Conservation (phyloP, 2,797 vertebrate genomes). For the Meriones psammophilus region DNA sequence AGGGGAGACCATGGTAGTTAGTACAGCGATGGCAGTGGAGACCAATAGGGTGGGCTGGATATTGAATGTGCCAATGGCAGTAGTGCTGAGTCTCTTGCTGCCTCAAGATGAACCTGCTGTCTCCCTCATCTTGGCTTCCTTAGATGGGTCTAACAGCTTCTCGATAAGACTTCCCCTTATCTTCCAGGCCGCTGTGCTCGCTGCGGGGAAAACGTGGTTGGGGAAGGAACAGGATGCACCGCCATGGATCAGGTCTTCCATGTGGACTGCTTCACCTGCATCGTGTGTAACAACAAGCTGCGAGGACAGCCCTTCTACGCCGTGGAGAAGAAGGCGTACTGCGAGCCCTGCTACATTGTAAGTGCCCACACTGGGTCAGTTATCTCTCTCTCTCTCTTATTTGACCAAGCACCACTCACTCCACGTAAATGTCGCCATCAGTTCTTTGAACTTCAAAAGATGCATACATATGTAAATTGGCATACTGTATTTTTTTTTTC, state of each 20-base stretch:
- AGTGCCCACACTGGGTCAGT: constrained; percentile 86
- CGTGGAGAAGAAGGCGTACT: constrained; percentile 98
- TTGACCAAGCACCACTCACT: background rate
- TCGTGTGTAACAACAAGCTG: constrained; percentile 95
- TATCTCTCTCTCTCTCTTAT: background rate
- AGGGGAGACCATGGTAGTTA: background rate
- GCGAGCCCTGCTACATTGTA: constrained; percentile 98
- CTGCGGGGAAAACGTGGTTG: constrained; percentile 98
- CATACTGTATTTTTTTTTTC: background rate
- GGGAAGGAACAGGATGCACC: constrained; percentile 97
- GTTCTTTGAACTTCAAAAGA: background rate
- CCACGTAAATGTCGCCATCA: background rate
- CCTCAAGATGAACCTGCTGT: background rate
- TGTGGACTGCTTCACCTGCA: constrained; percentile 97
- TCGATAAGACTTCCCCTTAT: constrained; percentile 29
- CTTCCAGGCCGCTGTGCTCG: constrained; percentile 95
- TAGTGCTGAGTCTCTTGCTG: background rate
- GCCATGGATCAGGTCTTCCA: constrained; percentile 99
- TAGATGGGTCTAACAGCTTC: background rate
- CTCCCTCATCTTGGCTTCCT: rapidly evolving
- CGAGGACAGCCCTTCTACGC: constrained; percentile 98
- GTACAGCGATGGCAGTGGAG: too few species aligned
- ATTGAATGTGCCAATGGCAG: background rate
- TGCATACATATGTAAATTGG: background rate
- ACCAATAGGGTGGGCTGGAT: too few species aligned